Percentiles rank a stretch among this genome's conserved stretches.
These are phyloP conservation scores for Zaprionus lachaisei DNA, from an alignment of 1,140 invertebrate species.

Conservation along the genomic window DNA sequence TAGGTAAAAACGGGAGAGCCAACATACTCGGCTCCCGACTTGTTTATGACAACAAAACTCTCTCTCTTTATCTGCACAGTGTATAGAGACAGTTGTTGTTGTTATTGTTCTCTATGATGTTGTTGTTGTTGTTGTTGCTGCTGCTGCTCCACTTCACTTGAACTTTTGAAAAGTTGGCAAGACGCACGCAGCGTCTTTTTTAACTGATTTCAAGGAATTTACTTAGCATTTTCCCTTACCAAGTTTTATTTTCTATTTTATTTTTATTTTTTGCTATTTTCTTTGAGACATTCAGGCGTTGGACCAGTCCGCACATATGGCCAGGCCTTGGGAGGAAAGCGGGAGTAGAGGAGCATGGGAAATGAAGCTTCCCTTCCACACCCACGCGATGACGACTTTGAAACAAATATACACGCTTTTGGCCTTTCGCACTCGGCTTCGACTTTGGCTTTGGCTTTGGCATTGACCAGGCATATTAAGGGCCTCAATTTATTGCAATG, in stretches of 20 bases:
- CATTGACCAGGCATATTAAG: slow-evolving; percentile 66
- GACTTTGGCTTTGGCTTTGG: slow-evolving; percentile 63
- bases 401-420: slow-evolving; percentile 62
- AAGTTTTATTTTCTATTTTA: slow-evolving; percentile 1
- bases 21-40: slow-evolving; percentile 47
- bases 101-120: too few relatives aligned
- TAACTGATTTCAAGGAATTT: slow-evolving; percentile 68
- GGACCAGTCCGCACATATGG: slow-evolving; percentile 50
- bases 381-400: slow-evolving; percentile 70
- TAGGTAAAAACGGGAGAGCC: slow-evolving; percentile 32
- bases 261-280: neutral
- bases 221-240: slow-evolving; percentile 44
- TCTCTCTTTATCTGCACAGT: slow-evolving; percentile 40
- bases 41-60: slow-evolving; percentile 72
- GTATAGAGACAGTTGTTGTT: slow-evolving; percentile 40
- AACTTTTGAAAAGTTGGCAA: slow-evolving; percentile 73
- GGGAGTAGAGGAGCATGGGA: neutral
- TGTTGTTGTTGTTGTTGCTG: slow-evolving; percentile 16
- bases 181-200: slow-evolving; percentile 23
- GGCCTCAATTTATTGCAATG: slow-evolving; percentile 61
- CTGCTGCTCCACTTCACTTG: slow-evolving; percentile 62
- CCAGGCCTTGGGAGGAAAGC: neutral
- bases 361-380: slow-evolving; percentile 12
- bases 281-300: slow-evolving; percentile 61
- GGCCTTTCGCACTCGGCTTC: slow-evolving; percentile 66